phyloP scores from a whole-genome alignment of 2,888 invertebrate genomes.

The Cacoxenus indagator region DNA sequence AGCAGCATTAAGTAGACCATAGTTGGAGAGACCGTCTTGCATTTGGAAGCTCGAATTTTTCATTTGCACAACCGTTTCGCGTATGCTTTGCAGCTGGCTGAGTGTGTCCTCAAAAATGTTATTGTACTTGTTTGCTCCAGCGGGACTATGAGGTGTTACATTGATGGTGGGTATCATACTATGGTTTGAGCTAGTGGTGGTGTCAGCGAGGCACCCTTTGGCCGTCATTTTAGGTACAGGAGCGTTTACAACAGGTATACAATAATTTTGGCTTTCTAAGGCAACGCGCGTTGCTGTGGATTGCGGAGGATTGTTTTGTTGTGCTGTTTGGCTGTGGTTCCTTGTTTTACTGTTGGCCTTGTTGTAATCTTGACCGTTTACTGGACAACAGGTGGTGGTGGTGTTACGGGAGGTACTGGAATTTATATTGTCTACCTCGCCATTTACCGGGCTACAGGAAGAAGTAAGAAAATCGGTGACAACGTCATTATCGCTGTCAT shows the following conservation, averaged over 20 bases:
- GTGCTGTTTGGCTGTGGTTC: not conserved
- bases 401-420: not conserved
- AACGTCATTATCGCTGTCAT: conserved; percentile 70
- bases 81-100: conserved; percentile 70
- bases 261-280: conserved; percentile 61
- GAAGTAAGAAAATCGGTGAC: conserved; percentile 70
- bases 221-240: conserved; percentile 43
- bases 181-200: conserved; percentile 46
- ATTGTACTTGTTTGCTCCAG: conserved; percentile 80
- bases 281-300: conserved; percentile 41
- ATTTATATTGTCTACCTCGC: conserved; percentile 3
- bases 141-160: conserved; percentile 90
- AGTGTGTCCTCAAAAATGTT: conserved; percentile 74
- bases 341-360: conserved; percentile 11
- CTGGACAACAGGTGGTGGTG: conserved; percentile 2
- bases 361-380: not conserved
- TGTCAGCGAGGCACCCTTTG: conserved; percentile 42
- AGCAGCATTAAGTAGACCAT: conserved; percentile 60
- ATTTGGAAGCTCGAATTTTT: conserved; percentile 69
- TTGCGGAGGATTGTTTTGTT: conserved; percentile 30
- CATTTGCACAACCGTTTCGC: conserved; percentile 71
- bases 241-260: conserved; percentile 66
- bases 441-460: conserved; percentile 47
- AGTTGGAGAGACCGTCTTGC: conserved; percentile 59
- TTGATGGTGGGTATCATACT: conserved; percentile 85